Conservation (phyloP, 2,113 vertebrate species). For the Chionomys nivalis region DNA sequence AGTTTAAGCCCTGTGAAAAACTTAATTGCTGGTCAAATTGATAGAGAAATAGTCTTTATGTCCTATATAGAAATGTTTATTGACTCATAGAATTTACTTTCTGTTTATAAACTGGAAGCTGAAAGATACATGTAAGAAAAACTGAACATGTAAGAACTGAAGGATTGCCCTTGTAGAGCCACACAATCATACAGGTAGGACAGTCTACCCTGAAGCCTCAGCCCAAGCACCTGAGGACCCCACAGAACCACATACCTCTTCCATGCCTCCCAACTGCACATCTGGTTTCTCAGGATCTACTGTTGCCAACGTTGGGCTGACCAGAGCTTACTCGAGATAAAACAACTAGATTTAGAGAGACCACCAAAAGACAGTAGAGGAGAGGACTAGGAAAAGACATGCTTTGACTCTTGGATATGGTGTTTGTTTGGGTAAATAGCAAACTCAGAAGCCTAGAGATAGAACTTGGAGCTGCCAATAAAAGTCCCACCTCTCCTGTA, state of each 20-base stretch:
- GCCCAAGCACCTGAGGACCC: not conserved
- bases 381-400: not conserved
- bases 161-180: not conserved
- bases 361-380: not conserved
- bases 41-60: not conserved
- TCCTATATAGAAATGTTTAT: not conserved
- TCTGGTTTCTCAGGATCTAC: not conserved
- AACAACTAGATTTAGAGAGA: not conserved
- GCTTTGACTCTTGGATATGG: not conserved
- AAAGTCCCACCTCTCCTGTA: not conserved
- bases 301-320: not conserved
- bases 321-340: not conserved
- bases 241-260: not conserved
- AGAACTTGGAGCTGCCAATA: not conserved
- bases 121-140: not conserved
- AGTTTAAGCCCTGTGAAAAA: slow-evolving; percentile 3
- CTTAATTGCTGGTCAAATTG: not conserved
- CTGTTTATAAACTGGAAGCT: not conserved
- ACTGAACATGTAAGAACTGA: not conserved
- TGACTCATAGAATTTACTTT: not conserved
- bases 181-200: not conserved
- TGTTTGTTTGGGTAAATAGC: not conserved
- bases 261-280: not conserved
- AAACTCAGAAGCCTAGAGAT: not conserved
- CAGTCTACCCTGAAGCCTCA: not conserved